These are phyloP conservation scores for Typhlomys cinereus DNA, from an alignment of 2,113 vertebrate genomes.

Conservation along the genomic window DNA sequence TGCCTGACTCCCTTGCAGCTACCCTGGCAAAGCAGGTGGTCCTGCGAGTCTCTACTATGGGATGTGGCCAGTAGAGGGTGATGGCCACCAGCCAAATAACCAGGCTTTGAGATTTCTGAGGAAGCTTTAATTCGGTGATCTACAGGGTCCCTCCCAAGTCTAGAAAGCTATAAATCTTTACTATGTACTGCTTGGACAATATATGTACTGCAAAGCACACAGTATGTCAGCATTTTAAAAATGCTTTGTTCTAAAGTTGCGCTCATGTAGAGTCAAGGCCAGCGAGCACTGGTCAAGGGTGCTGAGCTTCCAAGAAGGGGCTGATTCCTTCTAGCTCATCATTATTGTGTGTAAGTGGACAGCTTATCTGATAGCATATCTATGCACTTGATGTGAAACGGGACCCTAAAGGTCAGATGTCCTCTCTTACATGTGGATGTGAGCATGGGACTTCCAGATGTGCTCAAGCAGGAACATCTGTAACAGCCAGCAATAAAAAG, in stretches of 20 bases:
- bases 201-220: background rate
- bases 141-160: background rate
- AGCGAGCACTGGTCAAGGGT: background rate
- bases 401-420: too few relatives aligned
- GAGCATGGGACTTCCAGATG: too few relatives aligned
- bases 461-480: too few relatives aligned
- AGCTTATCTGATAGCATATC: too few relatives aligned
- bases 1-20: background rate
- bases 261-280: background rate
- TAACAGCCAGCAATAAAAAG: too few relatives aligned
- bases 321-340: too few relatives aligned
- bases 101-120: background rate
- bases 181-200: constrained; percentile 9
- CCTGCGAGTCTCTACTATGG: background rate
- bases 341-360: too few relatives aligned
- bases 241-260: background rate
- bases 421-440: too few relatives aligned
- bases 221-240: background rate
- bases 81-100: background rate
- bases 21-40: background rate
- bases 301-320: background rate
- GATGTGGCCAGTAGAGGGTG: background rate
- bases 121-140: background rate
- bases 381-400: too few relatives aligned
- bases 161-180: background rate